phyloP scores from a whole-genome alignment of 2,797 vertebrate species.

The Myiothlypis coronata region DNA sequence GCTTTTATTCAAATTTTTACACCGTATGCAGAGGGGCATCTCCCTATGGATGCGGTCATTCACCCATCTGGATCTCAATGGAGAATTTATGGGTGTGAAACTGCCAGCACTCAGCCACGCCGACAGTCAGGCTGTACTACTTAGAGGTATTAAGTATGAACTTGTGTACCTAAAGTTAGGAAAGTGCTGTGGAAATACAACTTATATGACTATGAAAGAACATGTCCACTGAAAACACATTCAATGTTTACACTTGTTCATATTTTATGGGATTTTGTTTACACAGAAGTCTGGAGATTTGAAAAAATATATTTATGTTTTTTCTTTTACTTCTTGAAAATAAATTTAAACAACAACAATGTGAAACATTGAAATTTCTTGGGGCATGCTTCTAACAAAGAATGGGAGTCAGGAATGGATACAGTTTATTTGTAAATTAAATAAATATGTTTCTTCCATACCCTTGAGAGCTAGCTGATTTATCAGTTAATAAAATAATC shows the following conservation, averaged over 20 bases:
- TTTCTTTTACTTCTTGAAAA: neutral
- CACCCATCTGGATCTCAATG: neutral
- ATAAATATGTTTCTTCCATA: slow-evolving; percentile 40
- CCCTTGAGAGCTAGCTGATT: slow-evolving; percentile 58
- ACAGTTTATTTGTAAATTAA: slow-evolving; percentile 64
- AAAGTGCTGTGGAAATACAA: neutral
- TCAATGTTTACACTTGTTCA: neutral
- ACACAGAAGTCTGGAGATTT: neutral
- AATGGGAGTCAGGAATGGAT: slow-evolving; percentile 8
- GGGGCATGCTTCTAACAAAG: slow-evolving; percentile 27
- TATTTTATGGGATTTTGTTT: neutral
- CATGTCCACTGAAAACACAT: neutral
- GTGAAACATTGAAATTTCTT: neutral
- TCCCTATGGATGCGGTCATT: neutral
- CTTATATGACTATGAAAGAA: neutral
- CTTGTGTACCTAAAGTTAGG: neutral
- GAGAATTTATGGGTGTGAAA: neutral
- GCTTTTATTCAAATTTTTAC: slow-evolving; percentile 6
- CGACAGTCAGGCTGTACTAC: neutral
- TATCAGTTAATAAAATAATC: slow-evolving; percentile 72
- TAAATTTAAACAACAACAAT: neutral
- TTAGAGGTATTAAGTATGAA: neutral
- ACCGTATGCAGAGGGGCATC: neutral
- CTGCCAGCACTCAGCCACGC: neutral
- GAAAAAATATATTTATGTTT: neutral